Evolutionary conservation across 2,113 vertebrate species (phyloP).

Genomic region (Zapornia atra): DNA sequence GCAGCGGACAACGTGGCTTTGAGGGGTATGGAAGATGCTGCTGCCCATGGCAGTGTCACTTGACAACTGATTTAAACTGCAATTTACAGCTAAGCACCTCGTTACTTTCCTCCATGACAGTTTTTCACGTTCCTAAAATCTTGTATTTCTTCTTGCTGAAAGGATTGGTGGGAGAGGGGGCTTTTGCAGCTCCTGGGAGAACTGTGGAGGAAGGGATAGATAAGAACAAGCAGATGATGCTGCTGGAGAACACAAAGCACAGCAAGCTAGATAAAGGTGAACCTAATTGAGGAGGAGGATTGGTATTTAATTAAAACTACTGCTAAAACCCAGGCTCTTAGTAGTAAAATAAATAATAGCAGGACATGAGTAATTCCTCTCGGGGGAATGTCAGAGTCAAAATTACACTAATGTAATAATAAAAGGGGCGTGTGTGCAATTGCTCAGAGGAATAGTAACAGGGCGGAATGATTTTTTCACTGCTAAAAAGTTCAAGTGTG

Average conservation of each 20-base stretch:
- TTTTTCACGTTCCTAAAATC: background rate
- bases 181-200: background rate
- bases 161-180: background rate
- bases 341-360: constrained; percentile 51
- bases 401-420: constrained; percentile 50
- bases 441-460: constrained; percentile 24
- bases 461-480: background rate
- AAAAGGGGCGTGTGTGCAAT: background rate
- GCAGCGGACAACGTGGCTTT: background rate
- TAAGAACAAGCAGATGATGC: background rate
- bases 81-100: background rate
- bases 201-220: background rate
- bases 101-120: background rate
- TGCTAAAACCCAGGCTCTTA: constrained; percentile 19
- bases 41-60: background rate
- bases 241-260: background rate
- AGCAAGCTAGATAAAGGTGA: constrained; percentile 19
- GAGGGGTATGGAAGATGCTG: background rate
- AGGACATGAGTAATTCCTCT: constrained; percentile 53
- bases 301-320: constrained; percentile 53
- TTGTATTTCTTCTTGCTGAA: background rate
- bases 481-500: constrained; percentile 25
- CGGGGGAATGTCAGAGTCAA: background rate
- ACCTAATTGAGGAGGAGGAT: constrained; percentile 35
- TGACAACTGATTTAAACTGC: background rate